Conservation (phyloP, 1,140 invertebrate genomes). For the Rhyacophila brunnea region DNA sequence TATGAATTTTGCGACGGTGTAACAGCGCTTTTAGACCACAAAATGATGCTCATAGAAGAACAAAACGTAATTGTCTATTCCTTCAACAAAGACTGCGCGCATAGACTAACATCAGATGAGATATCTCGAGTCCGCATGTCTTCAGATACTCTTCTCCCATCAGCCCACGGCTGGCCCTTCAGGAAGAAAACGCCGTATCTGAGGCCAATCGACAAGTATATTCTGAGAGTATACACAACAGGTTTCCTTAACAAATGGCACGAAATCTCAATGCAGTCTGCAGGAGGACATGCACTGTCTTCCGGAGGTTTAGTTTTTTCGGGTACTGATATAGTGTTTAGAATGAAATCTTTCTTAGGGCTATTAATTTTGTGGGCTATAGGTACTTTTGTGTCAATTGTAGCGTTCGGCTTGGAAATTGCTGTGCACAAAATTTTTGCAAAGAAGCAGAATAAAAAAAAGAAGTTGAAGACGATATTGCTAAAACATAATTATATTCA, state of each 20-base stretch:
- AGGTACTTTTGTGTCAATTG: no score
- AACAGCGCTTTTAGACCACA: neutral
- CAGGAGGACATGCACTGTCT: no score
- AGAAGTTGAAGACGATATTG: no score
- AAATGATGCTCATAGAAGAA: conserved; percentile 21
- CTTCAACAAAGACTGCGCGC: conserved; percentile 14
- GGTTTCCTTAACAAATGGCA: conserved; percentile 18
- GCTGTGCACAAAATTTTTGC: no score
- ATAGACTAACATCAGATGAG: neutral
- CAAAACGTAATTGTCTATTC: conserved; percentile 5
- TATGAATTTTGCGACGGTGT: conserved; percentile 16
- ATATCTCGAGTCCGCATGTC: conserved; percentile 20
- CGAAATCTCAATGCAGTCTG: neutral
- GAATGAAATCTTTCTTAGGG: no score
- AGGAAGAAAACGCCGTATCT: conserved; percentile 22
- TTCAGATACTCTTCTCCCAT: conserved; percentile 13
- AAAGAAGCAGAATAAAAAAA: no score
- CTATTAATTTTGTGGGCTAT: no score
- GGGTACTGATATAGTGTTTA: neutral
- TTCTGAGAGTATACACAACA: conserved; percentile 11
- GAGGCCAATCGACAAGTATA: conserved; percentile 11
- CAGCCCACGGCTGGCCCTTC: conserved; percentile 22
- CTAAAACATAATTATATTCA: no score
- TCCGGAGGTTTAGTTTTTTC: neutral
- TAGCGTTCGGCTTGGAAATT: no score